Percentiles rank a stretch among this genome's conserved stretches.
These are phyloP conservation scores for Phymorhynchus buccinoides DNA, from an alignment of 1,140 invertebrate species.

Conservation along the genomic window DNA sequence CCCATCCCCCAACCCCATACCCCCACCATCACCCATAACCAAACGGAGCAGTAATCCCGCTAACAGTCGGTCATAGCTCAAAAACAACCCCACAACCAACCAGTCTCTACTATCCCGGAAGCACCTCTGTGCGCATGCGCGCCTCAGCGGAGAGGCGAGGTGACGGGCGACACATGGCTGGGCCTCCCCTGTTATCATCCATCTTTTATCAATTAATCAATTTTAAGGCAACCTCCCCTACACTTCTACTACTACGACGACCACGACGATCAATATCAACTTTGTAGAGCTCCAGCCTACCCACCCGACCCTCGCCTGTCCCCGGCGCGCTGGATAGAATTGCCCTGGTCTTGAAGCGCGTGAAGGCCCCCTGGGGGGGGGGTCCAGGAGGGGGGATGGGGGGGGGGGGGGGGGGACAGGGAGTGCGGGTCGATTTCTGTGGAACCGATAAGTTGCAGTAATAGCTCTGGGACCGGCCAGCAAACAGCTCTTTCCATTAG, in stretches of 20 bases:
- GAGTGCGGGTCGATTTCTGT: too few species aligned
- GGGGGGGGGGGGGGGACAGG: too few species aligned
- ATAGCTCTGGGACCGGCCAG: slow-evolving; percentile 29
- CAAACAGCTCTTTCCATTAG: slow-evolving; percentile 43
- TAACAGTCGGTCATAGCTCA: slow-evolving; percentile 22
- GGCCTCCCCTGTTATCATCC: slow-evolving; percentile 32
- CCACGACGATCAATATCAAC: slow-evolving; percentile 36
- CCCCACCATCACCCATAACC: too few species aligned
- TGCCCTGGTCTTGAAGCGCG: slow-evolving; percentile 33
- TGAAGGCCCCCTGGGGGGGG: background rate
- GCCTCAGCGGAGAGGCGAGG: background rate
- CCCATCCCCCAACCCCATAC: too few species aligned
- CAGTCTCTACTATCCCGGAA: slow-evolving; percentile 34
- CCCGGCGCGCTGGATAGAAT: slow-evolving; percentile 36
- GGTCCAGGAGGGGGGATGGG: too few species aligned
- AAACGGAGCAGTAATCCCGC: background rate
- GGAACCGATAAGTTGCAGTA: slow-evolving; percentile 40
- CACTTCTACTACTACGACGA: background rate
- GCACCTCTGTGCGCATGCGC: slow-evolving; percentile 33
- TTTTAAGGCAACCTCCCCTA: slow-evolving; percentile 26
- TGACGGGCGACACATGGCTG: background rate
- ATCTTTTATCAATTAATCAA: slow-evolving; percentile 44
- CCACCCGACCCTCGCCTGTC: background rate
- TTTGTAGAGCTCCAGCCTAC: slow-evolving; percentile 33
- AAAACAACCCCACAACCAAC: background rate